phyloP scores from a whole-genome alignment of 2,797 vertebrate genomes.

The Oreochromis grahami region DNA sequence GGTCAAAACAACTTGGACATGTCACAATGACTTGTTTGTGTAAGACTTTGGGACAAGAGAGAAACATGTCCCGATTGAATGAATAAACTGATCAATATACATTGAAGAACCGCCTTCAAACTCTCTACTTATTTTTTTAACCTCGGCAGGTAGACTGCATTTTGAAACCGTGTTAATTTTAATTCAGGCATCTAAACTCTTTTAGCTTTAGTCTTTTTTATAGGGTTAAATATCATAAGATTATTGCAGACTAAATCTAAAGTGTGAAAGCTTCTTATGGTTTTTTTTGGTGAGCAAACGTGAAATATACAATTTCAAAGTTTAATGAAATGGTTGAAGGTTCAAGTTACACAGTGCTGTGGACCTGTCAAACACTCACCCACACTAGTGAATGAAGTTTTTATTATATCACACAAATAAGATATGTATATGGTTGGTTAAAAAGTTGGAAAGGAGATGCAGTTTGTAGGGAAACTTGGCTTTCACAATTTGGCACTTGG shows the following conservation, averaged over 20 bases:
- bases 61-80: conserved; percentile 70
- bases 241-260: neutral
- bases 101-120: conserved; percentile 53
- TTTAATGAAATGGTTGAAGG: neutral
- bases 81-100: conserved; percentile 80
- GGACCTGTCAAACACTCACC: neutral
- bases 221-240: neutral
- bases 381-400: neutral
- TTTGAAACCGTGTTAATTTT: accelerated
- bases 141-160: neutral
- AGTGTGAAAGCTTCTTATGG: neutral
- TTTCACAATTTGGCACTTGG: neutral
- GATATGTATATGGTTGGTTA: neutral
- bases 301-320: neutral
- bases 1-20: conserved; percentile 63
- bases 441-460: neutral
- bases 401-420: neutral
- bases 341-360: neutral
- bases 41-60: conserved; percentile 70
- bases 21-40: conserved; percentile 67
- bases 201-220: neutral
- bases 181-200: neutral
- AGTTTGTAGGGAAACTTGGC: neutral
- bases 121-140: conserved; percentile 31
- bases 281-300: neutral